Percentiles rank a stretch among this genome's conserved stretches.
Conservation (phyloP, 2,888 invertebrate genomes). For the Thelaira solivaga region DNA sequence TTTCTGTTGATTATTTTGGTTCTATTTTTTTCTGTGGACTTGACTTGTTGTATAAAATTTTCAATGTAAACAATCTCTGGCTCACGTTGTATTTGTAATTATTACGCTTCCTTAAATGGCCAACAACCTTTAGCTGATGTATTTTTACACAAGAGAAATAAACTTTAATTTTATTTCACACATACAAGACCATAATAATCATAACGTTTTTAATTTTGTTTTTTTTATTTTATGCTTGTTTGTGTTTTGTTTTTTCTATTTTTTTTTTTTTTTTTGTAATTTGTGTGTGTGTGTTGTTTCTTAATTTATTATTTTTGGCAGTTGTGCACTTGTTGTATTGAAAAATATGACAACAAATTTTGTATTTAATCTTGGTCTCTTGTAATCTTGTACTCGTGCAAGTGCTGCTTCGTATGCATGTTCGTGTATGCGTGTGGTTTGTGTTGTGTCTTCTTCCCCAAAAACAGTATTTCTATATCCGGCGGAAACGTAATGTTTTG, state of each 20-base stretch:
- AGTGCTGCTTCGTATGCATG: background rate
- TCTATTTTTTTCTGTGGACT: background rate
- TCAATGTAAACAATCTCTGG: slow-evolving; percentile 18
- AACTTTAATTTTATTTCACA: slow-evolving; percentile 30
- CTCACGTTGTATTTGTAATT: slow-evolving; percentile 1
- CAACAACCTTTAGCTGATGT: slow-evolving; percentile 61
- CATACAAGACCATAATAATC: slow-evolving; percentile 44
- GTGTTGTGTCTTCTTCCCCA: slow-evolving; percentile 48
- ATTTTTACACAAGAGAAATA: slow-evolving; percentile 36
- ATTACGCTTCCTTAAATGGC: slow-evolving; percentile 49
- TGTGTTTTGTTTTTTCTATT: slow-evolving; percentile 1
- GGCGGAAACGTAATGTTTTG: slow-evolving; percentile 68
- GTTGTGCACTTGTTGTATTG: slow-evolving; percentile 69
- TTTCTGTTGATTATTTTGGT: background rate
- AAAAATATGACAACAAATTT: slow-evolving; percentile 55
- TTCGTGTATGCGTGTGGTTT: background rate
- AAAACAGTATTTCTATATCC: slow-evolving; percentile 67
- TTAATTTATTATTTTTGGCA: slow-evolving; percentile 59
- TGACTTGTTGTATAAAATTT: background rate
- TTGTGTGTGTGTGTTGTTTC: too few species aligned
- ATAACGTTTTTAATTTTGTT: slow-evolving; percentile 17
- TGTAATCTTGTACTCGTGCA: background rate
- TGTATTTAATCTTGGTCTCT: slow-evolving; percentile 19
- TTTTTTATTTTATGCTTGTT: background rate
- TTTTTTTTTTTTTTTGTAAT: background rate